These are phyloP conservation scores for Pantherophis guttatus DNA, from an alignment of 2,113 vertebrate genomes.

Conservation along the genomic window DNA sequence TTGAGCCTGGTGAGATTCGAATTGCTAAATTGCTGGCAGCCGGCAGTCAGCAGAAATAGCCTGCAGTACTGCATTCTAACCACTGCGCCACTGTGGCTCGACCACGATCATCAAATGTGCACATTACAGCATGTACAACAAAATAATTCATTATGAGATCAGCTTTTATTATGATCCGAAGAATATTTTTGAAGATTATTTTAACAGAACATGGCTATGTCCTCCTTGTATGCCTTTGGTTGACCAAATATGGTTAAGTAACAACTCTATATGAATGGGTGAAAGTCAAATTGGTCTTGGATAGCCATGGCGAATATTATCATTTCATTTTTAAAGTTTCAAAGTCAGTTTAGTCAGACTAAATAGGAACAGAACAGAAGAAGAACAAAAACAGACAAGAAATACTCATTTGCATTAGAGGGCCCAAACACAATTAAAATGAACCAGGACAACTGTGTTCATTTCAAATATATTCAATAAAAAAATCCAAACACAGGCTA, in stretches of 20 bases:
- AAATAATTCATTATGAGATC: background rate
- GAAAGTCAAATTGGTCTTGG: background rate
- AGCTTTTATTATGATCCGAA: background rate
- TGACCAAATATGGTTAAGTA: background rate
- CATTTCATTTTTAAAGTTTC: no score
- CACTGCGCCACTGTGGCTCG: no score
- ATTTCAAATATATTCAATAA: background rate
- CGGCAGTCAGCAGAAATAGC: no score
- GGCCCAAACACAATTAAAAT: background rate
- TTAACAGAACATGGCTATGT: background rate
- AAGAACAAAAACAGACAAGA: background rate
- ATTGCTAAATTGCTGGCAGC: no score
- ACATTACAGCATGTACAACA: background rate
- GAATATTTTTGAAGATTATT: background rate
- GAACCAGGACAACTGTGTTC: background rate
- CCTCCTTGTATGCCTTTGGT: background rate
- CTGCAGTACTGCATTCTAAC: no score
- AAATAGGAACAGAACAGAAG: background rate
- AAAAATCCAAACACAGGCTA: background rate
- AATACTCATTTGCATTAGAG: background rate
- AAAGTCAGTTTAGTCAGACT: background rate
- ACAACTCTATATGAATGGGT: background rate
- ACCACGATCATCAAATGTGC: background rate
- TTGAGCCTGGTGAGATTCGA: no score
- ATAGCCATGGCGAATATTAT: background rate